phyloP scores from a whole-genome alignment of 2,797 vertebrate genomes.

The Pangasius krempfi region DNA sequence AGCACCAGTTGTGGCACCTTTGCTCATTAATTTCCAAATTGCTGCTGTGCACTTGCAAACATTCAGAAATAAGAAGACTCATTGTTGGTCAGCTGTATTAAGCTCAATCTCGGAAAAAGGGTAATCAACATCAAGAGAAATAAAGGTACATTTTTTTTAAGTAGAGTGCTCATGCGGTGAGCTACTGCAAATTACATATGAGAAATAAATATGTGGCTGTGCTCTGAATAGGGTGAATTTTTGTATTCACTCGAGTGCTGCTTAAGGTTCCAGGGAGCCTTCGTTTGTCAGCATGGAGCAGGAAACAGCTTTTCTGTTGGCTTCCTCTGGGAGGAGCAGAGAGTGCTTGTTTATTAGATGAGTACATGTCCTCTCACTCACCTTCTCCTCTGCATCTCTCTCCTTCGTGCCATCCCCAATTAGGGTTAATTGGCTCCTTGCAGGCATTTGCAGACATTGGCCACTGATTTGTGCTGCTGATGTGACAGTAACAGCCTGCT shows the following conservation, averaged over 20 bases:
- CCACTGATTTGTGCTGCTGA: slow-evolving; percentile 46
- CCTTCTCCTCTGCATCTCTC: slow-evolving; percentile 44
- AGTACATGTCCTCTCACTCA: slow-evolving; percentile 51
- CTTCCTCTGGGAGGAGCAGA: slow-evolving; percentile 44
- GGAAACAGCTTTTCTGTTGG: slow-evolving; percentile 23
- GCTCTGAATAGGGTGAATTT: background rate
- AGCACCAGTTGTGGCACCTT: slow-evolving; percentile 46
- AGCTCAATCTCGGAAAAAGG: slow-evolving; percentile 33
- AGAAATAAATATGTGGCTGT: slow-evolving; percentile 15
- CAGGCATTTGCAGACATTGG: slow-evolving; percentile 42
- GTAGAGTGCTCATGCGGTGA: slow-evolving; percentile 15
- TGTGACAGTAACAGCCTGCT: slow-evolving; percentile 35
- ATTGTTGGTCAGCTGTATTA: slow-evolving; percentile 32
- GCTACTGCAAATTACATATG: slow-evolving; percentile 15
- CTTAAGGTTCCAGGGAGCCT: slow-evolving; percentile 17
- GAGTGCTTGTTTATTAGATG: slow-evolving; percentile 48
- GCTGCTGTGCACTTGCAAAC: slow-evolving; percentile 44
- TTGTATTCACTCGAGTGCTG: slow-evolving; percentile 7
- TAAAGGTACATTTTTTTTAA: slow-evolving; percentile 15
- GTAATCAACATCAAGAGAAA: slow-evolving; percentile 44
- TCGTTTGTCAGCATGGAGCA: slow-evolving; percentile 9
- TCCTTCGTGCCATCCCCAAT: slow-evolving; percentile 41
- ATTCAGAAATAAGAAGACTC: slow-evolving; percentile 26
- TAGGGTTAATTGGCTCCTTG: slow-evolving; percentile 48
- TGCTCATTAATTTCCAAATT: slow-evolving; percentile 57